These are phyloP conservation scores for Sebastes umbrosus DNA, from an alignment of 2,797 vertebrate species.

Conservation along the genomic window DNA sequence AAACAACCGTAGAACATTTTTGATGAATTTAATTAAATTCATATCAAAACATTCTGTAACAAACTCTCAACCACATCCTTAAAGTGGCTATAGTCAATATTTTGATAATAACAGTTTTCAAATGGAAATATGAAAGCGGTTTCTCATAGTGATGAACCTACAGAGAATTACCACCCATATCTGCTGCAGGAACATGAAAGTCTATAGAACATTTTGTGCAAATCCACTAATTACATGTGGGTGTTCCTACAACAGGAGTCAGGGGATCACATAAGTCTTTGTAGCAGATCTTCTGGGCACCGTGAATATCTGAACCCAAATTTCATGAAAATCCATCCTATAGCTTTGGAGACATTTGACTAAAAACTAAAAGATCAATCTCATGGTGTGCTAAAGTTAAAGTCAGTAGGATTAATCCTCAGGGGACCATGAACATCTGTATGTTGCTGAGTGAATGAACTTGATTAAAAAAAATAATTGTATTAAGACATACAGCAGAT, in stretches of 20 bases:
- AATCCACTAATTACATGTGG: neutral
- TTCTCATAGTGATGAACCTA: neutral
- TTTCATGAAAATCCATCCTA: neutral
- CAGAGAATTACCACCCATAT: neutral
- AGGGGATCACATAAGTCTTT: neutral
- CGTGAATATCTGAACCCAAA: neutral
- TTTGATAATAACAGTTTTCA: neutral
- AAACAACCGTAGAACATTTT: too few relatives aligned
- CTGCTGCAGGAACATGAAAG: neutral
- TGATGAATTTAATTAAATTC: too few relatives aligned
- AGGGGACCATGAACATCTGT: too few relatives aligned
- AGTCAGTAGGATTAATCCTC: too few relatives aligned
- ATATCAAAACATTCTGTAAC: too few relatives aligned
- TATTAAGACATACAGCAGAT: too few relatives aligned
- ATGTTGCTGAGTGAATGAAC: too few relatives aligned
- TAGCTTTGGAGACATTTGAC: neutral
- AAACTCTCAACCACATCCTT: neutral
- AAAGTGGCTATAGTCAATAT: neutral
- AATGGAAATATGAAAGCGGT: neutral
- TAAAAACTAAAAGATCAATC: too few relatives aligned
- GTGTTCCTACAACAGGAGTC: neutral
- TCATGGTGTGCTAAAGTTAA: too few relatives aligned
- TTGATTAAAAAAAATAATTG: too few relatives aligned
- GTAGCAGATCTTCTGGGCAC: neutral
- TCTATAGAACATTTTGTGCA: neutral